Conservation (phyloP, 92 coral and sea anemone species). For the Bergia sp. region DNA sequence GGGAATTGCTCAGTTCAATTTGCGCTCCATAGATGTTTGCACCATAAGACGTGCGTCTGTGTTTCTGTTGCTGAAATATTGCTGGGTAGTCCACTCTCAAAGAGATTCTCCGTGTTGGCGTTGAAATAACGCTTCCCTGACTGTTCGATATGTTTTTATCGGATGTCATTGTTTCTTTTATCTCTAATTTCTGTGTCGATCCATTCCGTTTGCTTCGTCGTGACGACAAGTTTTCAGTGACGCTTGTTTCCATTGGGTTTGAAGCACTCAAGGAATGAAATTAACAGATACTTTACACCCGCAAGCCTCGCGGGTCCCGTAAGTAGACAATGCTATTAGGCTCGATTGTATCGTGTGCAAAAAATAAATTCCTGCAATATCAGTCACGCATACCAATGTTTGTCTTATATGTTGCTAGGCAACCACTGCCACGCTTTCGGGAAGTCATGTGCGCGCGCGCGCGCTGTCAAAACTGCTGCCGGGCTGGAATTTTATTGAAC, state of each 20-base stretch:
- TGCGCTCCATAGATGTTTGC: not conserved
- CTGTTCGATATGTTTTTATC: not conserved
- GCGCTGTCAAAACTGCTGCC: not conserved
- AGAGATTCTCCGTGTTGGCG: not conserved
- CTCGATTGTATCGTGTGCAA: conserved; percentile 2
- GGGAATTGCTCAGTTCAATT: not conserved
- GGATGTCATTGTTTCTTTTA: not conserved
- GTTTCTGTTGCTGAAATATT: not conserved
- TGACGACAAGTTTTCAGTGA: not conserved
- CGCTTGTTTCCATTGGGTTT: conserved; percentile 15
- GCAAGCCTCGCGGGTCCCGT: not conserved
- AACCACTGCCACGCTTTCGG: not conserved
- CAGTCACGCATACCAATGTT: conserved; percentile 6
- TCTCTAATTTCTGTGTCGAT: conserved; percentile 20
- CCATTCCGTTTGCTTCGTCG: not conserved
- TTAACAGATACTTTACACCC: conserved; percentile 18
- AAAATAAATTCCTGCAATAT: not conserved
- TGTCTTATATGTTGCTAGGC: conserved; percentile 7
- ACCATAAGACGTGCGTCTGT: not conserved
- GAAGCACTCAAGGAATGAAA: conserved; percentile 11
- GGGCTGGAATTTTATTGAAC: not conserved
- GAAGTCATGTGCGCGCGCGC: not conserved
- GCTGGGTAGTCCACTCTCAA: conserved; percentile 19
- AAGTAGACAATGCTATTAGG: conserved; percentile 12
- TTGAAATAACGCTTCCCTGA: not conserved